Percentiles rank a stretch among this genome's conserved stretches.
Conservation (phyloP, 2,113 vertebrate genomes). For the Merops nubicus region DNA sequence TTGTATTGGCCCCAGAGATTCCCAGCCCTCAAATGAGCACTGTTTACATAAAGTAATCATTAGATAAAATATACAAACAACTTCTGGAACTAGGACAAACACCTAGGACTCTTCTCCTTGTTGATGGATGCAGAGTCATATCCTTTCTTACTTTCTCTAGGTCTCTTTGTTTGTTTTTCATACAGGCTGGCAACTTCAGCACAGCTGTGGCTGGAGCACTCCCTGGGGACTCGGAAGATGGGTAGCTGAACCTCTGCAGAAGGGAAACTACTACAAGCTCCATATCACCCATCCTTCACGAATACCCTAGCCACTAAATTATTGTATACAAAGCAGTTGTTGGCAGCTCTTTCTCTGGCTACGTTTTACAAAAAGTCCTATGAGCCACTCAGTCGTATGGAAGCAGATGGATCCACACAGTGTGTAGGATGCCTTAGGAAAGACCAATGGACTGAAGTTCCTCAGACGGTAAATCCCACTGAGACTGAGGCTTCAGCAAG, state of each 20-base stretch:
- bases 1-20: not conserved
- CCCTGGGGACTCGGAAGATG: not conserved
- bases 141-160: not conserved
- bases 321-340: not conserved
- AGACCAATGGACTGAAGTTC: not conserved
- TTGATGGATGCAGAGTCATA: not conserved
- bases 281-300: not conserved
- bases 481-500: not conserved
- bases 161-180: not conserved
- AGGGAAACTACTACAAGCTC: not conserved
- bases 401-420: not conserved
- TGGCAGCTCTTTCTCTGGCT: slow-evolving; percentile 16
- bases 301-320: not conserved
- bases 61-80: slow-evolving; percentile 16
- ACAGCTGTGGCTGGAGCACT: not conserved
- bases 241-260: not conserved
- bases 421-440: not conserved
- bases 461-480: not conserved
- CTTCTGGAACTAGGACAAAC: not conserved
- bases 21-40: not conserved
- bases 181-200: not conserved
- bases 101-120: slow-evolving; percentile 7
- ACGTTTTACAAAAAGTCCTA: not conserved
- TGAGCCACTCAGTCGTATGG: not conserved
- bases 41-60: slow-evolving; percentile 26